These are phyloP conservation scores for Azorinus chamasolen DNA, from an alignment of 2,888 invertebrate species.

Conservation along the genomic window DNA sequence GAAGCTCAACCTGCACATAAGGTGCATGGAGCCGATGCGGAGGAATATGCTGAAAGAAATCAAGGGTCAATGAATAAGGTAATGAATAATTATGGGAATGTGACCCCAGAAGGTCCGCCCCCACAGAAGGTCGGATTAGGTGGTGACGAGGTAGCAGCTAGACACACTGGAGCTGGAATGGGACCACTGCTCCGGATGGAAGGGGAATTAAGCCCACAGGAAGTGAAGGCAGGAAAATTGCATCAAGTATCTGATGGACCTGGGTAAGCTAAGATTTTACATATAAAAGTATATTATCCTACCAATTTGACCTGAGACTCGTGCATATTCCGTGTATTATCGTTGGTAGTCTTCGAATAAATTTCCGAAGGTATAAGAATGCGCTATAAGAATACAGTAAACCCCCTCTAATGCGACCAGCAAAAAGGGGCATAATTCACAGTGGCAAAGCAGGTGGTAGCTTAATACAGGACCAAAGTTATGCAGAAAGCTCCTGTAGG, in stretches of 20 bases:
- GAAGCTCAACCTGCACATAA: conserved; percentile 69
- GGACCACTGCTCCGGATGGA: conserved; percentile 80
- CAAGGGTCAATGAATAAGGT: conserved; percentile 77
- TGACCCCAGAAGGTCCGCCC: conserved; percentile 66
- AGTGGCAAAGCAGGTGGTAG: too few relatives aligned
- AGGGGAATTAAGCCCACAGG: conserved; percentile 57
- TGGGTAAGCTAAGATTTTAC: conserved; percentile 77
- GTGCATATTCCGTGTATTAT: too few relatives aligned
- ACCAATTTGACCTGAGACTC: too few relatives aligned
- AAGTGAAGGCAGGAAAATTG: conserved; percentile 73
- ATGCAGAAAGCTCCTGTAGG: too few relatives aligned
- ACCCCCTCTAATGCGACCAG: too few relatives aligned
- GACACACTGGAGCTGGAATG: conserved; percentile 78
- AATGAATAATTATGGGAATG: conserved; percentile 73
- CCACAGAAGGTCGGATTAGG: conserved; percentile 74
- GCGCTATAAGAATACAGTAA: too few relatives aligned
- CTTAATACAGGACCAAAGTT: too few relatives aligned
- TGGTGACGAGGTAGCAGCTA: conserved; percentile 76
- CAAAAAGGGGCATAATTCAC: too few relatives aligned
- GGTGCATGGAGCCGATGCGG: conserved; percentile 77
- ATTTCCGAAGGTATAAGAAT: too few relatives aligned
- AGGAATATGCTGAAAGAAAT: conserved; percentile 78
- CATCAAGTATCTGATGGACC: conserved; percentile 77
- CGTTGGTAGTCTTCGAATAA: too few relatives aligned
- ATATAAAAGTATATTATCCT: too few relatives aligned